phyloP scores from a whole-genome alignment of 2,797 vertebrate genomes.

The Margarornis squamiger region DNA sequence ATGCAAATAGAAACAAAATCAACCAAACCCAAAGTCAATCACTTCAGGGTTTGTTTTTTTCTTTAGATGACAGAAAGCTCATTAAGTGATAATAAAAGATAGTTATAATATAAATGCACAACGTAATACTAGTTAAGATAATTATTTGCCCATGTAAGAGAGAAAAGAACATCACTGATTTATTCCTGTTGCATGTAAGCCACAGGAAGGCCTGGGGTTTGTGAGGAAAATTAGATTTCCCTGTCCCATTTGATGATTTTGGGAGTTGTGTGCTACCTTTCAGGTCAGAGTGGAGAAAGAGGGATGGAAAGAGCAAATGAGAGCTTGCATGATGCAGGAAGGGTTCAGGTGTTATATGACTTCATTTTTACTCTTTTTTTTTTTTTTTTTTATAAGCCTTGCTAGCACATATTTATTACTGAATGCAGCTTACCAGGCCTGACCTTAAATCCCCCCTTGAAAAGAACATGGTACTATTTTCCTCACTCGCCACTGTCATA shows the following conservation, averaged over 20 bases:
- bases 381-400: background rate
- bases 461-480: background rate
- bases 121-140: background rate
- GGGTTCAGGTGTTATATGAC: background rate
- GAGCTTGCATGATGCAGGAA: background rate
- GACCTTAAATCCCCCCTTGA: background rate
- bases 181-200: background rate
- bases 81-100: slow-evolving; percentile 21
- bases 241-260: background rate
- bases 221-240: background rate
- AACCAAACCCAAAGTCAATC: background rate
- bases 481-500: background rate
- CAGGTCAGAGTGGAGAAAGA: background rate
- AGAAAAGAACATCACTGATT: background rate
- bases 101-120: background rate
- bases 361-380: background rate
- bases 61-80: slow-evolving; percentile 20
- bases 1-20: background rate
- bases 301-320: background rate
- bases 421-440: background rate
- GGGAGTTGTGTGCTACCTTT: background rate
- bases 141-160: background rate
- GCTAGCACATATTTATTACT: background rate
- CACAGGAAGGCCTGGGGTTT: background rate
- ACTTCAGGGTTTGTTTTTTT: background rate